Evolutionary conservation across 2,888 invertebrate species (phyloP).

Genomic region (Hirtodrosophila alboralis): DNA sequence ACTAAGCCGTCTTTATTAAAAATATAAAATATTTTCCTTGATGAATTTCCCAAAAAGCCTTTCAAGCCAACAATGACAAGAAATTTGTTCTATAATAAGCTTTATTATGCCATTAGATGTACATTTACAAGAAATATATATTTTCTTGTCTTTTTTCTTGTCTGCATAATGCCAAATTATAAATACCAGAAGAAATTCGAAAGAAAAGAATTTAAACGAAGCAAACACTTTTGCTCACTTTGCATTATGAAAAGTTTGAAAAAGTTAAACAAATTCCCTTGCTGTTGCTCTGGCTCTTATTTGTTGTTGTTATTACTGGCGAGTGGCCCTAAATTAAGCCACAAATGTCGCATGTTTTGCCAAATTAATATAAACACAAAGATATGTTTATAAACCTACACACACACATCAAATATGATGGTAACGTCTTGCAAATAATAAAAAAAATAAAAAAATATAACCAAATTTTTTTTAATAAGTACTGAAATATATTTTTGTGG

Average conservation of each 20-base stretch:
- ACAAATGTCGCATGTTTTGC: constrained; percentile 59
- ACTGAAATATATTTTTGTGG: not conserved
- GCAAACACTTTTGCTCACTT: constrained; percentile 45
- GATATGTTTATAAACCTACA: constrained; percentile 7
- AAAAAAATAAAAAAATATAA: constrained; percentile 17
- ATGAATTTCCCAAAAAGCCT: too few relatives aligned
- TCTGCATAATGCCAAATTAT: constrained; percentile 37
- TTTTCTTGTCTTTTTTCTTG: constrained; percentile 18
- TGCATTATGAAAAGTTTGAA: constrained; percentile 66
- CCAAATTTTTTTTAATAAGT: not conserved
- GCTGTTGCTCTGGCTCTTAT: constrained; percentile 18
- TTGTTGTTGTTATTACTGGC: constrained; percentile 28
- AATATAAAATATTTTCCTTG: too few relatives aligned
- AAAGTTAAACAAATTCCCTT: constrained; percentile 30
- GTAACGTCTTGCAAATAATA: not conserved
- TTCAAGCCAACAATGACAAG: too few relatives aligned
- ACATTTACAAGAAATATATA: constrained; percentile 1
- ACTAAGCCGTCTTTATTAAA: too few relatives aligned
- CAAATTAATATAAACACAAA: constrained; percentile 38
- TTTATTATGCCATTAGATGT: constrained; percentile 6
- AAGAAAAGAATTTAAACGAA: constrained; percentile 13
- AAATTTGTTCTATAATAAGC: constrained; percentile 2
- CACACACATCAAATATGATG: constrained; percentile 1
- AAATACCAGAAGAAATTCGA: constrained; percentile 41
- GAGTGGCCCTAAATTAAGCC: constrained; percentile 58